Base-by-base conservation (phyloP, 2,113 vertebrate genomes). In the Gambusia affinis region DNA sequence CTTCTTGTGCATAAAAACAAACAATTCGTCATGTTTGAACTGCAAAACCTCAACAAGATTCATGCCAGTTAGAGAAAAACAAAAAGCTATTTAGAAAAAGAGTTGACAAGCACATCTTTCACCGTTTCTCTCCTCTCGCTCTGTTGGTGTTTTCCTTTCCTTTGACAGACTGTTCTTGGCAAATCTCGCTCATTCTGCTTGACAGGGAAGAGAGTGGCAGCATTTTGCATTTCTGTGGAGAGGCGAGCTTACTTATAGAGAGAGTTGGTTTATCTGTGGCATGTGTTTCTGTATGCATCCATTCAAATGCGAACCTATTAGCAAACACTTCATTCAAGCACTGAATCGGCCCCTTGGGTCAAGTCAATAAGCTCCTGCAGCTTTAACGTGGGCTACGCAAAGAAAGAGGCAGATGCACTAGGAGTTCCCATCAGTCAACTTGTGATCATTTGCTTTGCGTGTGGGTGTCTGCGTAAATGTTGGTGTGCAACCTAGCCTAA, bases 271-370 rank as follows among this genome's bases (percentile, higher is more conserved):
- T 69, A 31, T 33, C 15, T 33, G 22, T 42, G 81, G 12, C 11
- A 72, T 71, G 44, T 72, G 31, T 7, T 2, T 31, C 65, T 61
- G 61, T 33, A 61, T 28, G 66, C 42, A 37, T 61, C 44, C 10
- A 66, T 12, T 39, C 8, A 8, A 11, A 12, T 47, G 74, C 30
- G 15, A 33, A 68, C 65, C 69, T 79, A 76, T 86, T 76, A 81
- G 54, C 60, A 64, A 84, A 72, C 57, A 68, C 76, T 85, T 88
- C 72, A 79, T 83, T 83, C 75, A 69, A 70, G 70, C 74, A 80
- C 76, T 72, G 78, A 80, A 76, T 85, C 73, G 84, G 65, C 64
- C 80, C 76, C 69, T 28, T 60, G 76, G 78, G 80, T 68, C 78
- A 65, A 51, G 72, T 64, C 64, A 71, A 64, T 73, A 30, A 78